phyloP scores from a whole-genome alignment of 2,888 invertebrate species.

The Abrostola triplasia region DNA sequence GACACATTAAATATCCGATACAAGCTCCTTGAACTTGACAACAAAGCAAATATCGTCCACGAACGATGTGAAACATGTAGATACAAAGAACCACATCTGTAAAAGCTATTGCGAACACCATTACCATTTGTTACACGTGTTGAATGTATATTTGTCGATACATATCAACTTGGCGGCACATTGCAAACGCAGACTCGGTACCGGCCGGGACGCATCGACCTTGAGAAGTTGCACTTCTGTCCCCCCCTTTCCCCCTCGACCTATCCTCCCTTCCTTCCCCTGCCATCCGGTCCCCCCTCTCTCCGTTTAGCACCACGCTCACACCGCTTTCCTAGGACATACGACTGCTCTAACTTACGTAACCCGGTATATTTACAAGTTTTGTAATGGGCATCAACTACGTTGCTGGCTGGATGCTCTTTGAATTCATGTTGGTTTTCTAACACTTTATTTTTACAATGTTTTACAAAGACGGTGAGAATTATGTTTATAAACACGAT shows the following conservation, averaged over 20 bases:
- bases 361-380: conserved; percentile 51
- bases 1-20: conserved; percentile 40
- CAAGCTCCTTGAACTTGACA: conserved; percentile 35
- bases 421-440: conserved; percentile 30
- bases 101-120: conserved; percentile 41
- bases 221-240: conserved; percentile 77
- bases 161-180: conserved; percentile 45
- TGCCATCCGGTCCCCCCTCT: conserved; percentile 31
- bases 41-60: conserved; percentile 19
- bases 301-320: conserved; percentile 39
- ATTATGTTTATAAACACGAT: background rate
- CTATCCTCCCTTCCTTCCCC: conserved; percentile 30
- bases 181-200: conserved; percentile 48
- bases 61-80: conserved; percentile 24
- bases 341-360: conserved; percentile 51
- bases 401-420: conserved; percentile 33
- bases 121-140: conserved; percentile 56
- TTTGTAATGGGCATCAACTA: conserved; percentile 35
- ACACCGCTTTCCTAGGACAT: conserved; percentile 53
- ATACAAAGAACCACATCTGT: conserved; percentile 38
- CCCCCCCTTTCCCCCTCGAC: conserved; percentile 32
- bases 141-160: conserved; percentile 45
- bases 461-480: background rate
- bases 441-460: conserved; percentile 16
- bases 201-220: conserved; percentile 72